phyloP scores from a whole-genome alignment of 2,888 invertebrate genomes.

The Morinoia aosen region DNA sequence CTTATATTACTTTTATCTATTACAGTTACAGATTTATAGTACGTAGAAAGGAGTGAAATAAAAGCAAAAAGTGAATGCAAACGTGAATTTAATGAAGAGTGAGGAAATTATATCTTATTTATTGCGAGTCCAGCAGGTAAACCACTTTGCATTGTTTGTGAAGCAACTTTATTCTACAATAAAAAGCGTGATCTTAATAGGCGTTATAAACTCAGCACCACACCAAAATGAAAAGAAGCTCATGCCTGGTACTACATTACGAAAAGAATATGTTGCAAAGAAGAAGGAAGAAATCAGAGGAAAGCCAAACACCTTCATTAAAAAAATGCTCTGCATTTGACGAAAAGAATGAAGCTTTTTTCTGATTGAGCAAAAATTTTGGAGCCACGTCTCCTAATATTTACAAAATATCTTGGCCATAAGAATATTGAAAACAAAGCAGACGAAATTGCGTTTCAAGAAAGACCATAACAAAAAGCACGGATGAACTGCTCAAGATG shows the following conservation, averaged over 20 bases:
- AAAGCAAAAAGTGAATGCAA: slow-evolving; percentile 42
- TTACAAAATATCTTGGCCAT: slow-evolving; percentile 40
- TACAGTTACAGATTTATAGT: background rate
- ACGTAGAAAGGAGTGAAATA: slow-evolving; percentile 34
- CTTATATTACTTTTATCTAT: background rate
- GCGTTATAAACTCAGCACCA: slow-evolving; percentile 49
- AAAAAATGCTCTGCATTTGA: background rate
- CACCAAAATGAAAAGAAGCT: slow-evolving; percentile 24
- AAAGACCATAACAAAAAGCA: background rate
- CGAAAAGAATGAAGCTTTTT: background rate
- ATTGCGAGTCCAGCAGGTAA: slow-evolving; percentile 52
- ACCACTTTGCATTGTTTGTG: slow-evolving; percentile 51
- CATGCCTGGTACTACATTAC: slow-evolving; percentile 31
- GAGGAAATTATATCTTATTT: slow-evolving; percentile 50
- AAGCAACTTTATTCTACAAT: slow-evolving; percentile 27
- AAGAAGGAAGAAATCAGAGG: slow-evolving; percentile 52
- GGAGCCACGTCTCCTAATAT: slow-evolving; percentile 26
- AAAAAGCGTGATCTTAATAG: slow-evolving; percentile 42
- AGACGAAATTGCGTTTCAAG: background rate
- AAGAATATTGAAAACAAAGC: background rate
- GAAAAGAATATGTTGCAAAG: slow-evolving; percentile 45
- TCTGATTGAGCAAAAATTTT: slow-evolving; percentile 41
- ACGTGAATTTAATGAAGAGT: slow-evolving; percentile 42
- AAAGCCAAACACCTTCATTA: slow-evolving; percentile 13
- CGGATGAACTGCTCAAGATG: background rate